Percentiles rank a stretch among this genome's conserved stretches.
phyloP scores from a whole-genome alignment of 2,113 vertebrate genomes.

The Tetrax tetrax region DNA sequence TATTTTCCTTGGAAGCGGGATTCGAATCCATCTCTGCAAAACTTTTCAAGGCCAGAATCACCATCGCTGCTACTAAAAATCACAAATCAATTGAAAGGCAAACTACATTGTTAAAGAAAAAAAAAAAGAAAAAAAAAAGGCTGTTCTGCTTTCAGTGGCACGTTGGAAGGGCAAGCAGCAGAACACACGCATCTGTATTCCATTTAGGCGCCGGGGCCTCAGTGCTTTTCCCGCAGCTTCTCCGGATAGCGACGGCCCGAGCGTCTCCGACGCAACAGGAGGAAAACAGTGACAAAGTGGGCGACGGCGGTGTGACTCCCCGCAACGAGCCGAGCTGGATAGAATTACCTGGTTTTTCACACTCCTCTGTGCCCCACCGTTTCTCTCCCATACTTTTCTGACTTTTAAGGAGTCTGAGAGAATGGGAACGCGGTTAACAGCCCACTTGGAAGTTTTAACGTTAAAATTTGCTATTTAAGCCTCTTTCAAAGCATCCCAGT shows the following conservation, averaged over 20 bases:
- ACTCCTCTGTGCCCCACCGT: background rate
- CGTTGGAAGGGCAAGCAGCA: background rate
- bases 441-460: background rate
- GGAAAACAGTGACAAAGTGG: background rate
- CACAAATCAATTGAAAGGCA: constrained; percentile 11
- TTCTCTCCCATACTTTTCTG: background rate
- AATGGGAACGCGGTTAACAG: background rate
- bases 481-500: background rate
- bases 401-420: background rate
- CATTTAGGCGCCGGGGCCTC: background rate
- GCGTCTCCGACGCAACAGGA: fast-evolving
- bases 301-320: background rate
- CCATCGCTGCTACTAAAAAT: background rate
- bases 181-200: constrained; percentile 10
- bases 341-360: background rate
- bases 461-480: background rate
- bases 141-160: background rate
- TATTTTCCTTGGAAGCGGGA: background rate
- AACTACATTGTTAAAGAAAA: background rate
- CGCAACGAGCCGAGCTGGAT: background rate
- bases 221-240: background rate
- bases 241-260: no score
- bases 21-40: constrained; percentile 5
- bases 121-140: background rate
- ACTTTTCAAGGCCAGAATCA: constrained; percentile 5